Conservation (phyloP, 2,797 vertebrate genomes). For the Cirrhinus molitorella region DNA sequence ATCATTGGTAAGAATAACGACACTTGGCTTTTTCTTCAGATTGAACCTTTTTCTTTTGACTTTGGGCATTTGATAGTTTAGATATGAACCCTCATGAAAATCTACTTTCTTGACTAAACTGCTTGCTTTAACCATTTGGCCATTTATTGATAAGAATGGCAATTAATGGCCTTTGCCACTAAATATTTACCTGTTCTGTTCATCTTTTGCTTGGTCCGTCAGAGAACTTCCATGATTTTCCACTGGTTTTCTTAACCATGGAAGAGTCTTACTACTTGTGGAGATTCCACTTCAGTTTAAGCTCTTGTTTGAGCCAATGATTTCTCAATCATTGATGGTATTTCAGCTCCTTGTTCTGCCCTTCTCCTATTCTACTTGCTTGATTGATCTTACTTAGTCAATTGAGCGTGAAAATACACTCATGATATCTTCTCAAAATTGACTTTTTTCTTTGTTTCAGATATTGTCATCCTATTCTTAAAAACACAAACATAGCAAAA, state of each 20-base stretch:
- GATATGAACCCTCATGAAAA: conserved; percentile 3
- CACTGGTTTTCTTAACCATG: conserved; percentile 25
- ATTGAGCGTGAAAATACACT: not conserved
- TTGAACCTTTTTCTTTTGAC: conserved; percentile 9
- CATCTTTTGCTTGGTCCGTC: conserved; percentile 31
- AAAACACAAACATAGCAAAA: conserved; percentile 3
- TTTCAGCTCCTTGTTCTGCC: conserved; percentile 25
- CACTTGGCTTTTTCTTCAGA: conserved; percentile 4
- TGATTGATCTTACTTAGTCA: conserved; percentile 17
- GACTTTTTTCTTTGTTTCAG: not conserved
- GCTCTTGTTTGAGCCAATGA: conserved; percentile 64
- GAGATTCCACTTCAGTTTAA: conserved; percentile 42
- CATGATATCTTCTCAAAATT: not conserved
- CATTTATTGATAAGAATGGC: conserved; percentile 13
- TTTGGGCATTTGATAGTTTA: not conserved
- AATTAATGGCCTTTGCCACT: conserved; percentile 25
- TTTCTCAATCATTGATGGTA: conserved; percentile 60
- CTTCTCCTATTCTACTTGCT: conserved; percentile 27
- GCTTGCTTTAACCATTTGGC: conserved; percentile 14
- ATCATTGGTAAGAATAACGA: conserved; percentile 74
- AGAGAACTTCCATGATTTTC: conserved; percentile 15
- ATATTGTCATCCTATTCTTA: not conserved
- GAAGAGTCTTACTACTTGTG: conserved; percentile 17
- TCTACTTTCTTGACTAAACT: conserved; percentile 36
- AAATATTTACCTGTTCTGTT: conserved; percentile 30